A percentile compares a stretch with the other conserved stretches of the same genome.
These are phyloP conservation scores for Sphaeramia orbicularis DNA, from an alignment of 2,797 vertebrate species.

Conservation along the genomic window DNA sequence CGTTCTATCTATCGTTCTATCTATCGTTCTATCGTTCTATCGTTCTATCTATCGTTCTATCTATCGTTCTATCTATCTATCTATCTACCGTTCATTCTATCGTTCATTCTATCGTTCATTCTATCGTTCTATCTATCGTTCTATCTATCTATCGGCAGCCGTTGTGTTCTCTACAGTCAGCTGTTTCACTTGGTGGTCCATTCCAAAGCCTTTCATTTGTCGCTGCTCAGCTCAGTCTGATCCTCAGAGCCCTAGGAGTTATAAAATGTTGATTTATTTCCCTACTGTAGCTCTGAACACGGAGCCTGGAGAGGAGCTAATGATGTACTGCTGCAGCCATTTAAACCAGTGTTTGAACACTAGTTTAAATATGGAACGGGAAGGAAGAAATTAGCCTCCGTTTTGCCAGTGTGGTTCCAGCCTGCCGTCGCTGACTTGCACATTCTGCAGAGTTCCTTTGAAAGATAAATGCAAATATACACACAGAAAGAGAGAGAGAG, in stretches of 20 bases:
- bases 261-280: conserved; percentile 85
- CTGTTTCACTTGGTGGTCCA: conserved; percentile 59
- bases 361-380: conserved; percentile 80
- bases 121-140: too few species aligned
- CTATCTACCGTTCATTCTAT: too few species aligned
- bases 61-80: too few species aligned
- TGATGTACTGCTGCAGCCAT: conserved; percentile 82
- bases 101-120: too few species aligned
- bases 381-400: conserved; percentile 65
- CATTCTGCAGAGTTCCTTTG: conserved; percentile 5
- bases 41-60: too few species aligned
- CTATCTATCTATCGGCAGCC: too few species aligned
- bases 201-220: conserved; percentile 83
- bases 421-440: conserved; percentile 26
- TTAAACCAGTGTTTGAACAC: conserved; percentile 80
- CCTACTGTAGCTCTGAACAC: conserved; percentile 67
- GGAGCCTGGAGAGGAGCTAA: conserved; percentile 77
- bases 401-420: conserved; percentile 56
- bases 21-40: too few species aligned
- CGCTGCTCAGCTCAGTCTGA: conserved; percentile 74
- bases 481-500: too few species aligned
- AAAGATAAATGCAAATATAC: conserved; percentile 2
- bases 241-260: conserved; percentile 78
- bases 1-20: too few species aligned
- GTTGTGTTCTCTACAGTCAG: conserved; percentile 58